phyloP scores from a whole-genome alignment of 2,113 vertebrate genomes.

The Cavia aperea region DNA sequence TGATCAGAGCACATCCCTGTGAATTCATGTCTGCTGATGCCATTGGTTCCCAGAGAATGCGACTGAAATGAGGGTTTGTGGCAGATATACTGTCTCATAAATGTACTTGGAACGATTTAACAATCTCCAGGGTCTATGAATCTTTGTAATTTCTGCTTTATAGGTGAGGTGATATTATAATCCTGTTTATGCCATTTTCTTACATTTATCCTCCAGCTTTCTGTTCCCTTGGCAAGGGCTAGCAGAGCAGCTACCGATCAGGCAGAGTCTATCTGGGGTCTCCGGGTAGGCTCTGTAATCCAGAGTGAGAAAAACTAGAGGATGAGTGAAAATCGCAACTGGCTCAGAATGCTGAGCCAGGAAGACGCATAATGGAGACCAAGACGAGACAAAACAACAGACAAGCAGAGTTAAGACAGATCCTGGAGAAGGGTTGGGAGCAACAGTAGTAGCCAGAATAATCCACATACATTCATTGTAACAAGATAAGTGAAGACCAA shows the following conservation, averaged over 20 bases:
- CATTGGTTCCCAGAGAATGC: neutral
- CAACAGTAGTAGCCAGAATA: neutral
- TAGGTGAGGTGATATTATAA: neutral
- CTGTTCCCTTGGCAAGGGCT: neutral
- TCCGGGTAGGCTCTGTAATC: neutral
- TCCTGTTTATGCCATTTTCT: neutral
- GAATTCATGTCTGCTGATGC: neutral
- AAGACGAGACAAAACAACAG: neutral
- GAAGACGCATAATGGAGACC: neutral
- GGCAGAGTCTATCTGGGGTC: neutral
- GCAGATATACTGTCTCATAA: neutral
- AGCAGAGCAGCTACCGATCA: too few species aligned
- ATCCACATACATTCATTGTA: fast-evolving
- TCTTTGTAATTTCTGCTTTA: neutral
- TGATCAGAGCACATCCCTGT: neutral
- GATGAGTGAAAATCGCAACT: neutral
- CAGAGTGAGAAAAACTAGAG: neutral
- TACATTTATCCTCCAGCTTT: neutral
- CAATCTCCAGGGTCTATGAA: neutral
- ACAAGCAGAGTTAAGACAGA: neutral
- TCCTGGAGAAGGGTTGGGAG: neutral
- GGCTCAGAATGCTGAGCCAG: neutral
- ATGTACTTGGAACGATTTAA: neutral
- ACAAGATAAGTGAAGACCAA: too few species aligned
- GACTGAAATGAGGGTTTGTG: neutral